phyloP scores from a whole-genome alignment of 2,888 invertebrate genomes.

The Andricus quercusramuli region DNA sequence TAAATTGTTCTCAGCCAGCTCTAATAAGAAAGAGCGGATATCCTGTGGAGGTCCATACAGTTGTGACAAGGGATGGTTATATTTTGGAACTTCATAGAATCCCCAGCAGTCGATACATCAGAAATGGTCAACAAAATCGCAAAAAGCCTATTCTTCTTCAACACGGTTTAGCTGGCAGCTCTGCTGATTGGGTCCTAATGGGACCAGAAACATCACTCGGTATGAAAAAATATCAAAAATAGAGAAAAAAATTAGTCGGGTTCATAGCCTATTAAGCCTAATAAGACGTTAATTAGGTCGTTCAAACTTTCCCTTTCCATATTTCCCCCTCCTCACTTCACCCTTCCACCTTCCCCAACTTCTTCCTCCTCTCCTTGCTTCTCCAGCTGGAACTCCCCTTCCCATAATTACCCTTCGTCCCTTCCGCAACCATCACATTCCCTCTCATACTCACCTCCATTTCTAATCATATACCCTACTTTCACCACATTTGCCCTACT shows the following conservation, averaged over 20 bases:
- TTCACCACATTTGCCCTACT: no score
- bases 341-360: no score
- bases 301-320: no score
- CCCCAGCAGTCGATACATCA: slow-evolving; percentile 72
- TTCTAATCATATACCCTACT: no score
- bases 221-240: slow-evolving; percentile 66
- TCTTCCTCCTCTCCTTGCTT: no score
- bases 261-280: no score
- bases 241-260: background rate
- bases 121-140: slow-evolving; percentile 43
- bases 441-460: no score
- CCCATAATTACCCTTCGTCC: no score
- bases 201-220: slow-evolving; percentile 84
- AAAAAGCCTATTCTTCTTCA: slow-evolving; percentile 79
- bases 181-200: slow-evolving; percentile 86
- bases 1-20: slow-evolving; percentile 59
- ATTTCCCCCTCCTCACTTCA: no score
- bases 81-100: slow-evolving; percentile 79
- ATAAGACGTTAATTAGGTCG: no score
- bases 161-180: slow-evolving; percentile 84
- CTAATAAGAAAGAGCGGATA: slow-evolving; percentile 78
- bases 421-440: no score
- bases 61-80: slow-evolving; percentile 79
- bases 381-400: no score
- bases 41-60: slow-evolving; percentile 77